Evolutionary conservation across 2,113 vertebrate species (phyloP).

Genomic region (Felis catus): DNA sequence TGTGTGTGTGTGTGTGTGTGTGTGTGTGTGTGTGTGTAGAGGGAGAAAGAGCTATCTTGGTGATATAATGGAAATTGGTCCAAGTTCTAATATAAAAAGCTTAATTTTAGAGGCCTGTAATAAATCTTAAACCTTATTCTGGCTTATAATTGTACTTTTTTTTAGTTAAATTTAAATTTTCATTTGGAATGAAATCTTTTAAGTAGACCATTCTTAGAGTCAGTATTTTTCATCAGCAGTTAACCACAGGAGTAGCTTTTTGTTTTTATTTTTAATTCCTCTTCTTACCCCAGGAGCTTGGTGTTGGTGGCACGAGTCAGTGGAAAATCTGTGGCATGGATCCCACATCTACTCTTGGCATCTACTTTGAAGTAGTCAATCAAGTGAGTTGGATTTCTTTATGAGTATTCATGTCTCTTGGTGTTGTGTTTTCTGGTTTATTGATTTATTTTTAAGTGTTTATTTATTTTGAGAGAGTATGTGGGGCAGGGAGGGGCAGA

Average conservation of each 20-base stretch:
- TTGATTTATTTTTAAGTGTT: neutral
- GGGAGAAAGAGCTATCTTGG: neutral
- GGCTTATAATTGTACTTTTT: neutral
- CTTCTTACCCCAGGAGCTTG: slow-evolving; percentile 89
- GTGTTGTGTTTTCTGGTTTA: slow-evolving; percentile 12
- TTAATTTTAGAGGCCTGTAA: slow-evolving; percentile 1
- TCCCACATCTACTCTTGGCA: slow-evolving; percentile 91
- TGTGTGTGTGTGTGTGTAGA: neutral
- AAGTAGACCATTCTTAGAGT: neutral
- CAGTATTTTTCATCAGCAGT: neutral
- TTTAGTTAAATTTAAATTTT: slow-evolving; percentile 15
- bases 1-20: neutral
- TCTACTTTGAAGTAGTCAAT: slow-evolving; percentile 98
- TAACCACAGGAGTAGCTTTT: neutral
- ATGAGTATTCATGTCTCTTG: neutral
- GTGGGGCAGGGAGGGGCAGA: too few species aligned
- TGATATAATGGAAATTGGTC: neutral
- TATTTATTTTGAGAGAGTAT: too few species aligned
- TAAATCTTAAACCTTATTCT: neutral
- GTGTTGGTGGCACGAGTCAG: slow-evolving; percentile 94
- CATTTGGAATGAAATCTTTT: neutral
- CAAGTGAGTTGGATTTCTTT: slow-evolving; percentile 87
- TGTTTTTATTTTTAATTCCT: neutral
- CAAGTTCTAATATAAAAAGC: neutral
- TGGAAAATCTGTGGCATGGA: slow-evolving; percentile 96